Evolutionary conservation across 2,797 vertebrate genomes (phyloP).

Genomic region (Lemur catta): DNA sequence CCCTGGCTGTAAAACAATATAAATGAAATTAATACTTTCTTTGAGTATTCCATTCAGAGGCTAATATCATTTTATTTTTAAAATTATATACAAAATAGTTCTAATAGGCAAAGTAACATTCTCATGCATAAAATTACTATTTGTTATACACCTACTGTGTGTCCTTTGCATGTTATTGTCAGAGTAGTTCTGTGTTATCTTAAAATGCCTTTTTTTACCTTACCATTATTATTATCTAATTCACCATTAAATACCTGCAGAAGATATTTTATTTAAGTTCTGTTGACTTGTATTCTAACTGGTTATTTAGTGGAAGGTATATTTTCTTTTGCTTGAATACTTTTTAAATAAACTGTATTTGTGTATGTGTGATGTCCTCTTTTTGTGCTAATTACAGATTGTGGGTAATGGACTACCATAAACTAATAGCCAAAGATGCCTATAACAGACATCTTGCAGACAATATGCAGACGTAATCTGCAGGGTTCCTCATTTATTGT

Average conservation of each 20-base stretch:
- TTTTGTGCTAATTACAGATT: constrained; percentile 23
- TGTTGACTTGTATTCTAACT: constrained; percentile 9
- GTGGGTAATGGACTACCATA: background rate
- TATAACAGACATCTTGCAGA: background rate
- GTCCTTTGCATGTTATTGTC: background rate
- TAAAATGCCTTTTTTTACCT: constrained; percentile 11
- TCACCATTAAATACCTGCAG: background rate
- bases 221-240: constrained; percentile 9
- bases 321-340: background rate
- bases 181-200: background rate
- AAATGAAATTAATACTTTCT: background rate
- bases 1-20: background rate
- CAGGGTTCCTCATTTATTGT: background rate
- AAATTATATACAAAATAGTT: constrained; percentile 49
- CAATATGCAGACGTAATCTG: background rate
- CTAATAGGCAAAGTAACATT: background rate
- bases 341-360: constrained; percentile 37
- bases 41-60: background rate
- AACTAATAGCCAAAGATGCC: background rate
- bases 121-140: background rate
- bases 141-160: background rate
- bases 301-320: background rate
- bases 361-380: background rate
- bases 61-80: constrained; percentile 28
- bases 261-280: constrained; percentile 49